Evolutionary conservation across 2,888 invertebrate species (phyloP).

Genomic region (Gandaritis pyraliata): DNA sequence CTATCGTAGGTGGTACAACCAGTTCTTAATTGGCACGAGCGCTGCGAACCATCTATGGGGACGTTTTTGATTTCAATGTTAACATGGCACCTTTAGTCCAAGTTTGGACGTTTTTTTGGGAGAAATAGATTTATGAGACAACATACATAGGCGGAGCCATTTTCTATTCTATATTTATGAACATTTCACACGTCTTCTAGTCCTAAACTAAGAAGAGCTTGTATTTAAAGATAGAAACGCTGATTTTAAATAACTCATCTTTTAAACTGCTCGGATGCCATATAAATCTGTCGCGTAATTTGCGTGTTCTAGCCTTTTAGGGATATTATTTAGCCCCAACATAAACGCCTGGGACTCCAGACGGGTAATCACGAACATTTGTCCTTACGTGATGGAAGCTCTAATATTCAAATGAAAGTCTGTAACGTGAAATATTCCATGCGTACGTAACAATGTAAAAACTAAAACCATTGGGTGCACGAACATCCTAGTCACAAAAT

Average conservation of each 20-base stretch:
- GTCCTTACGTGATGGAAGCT: conserved; percentile 16
- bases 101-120: background rate
- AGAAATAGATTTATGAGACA: background rate
- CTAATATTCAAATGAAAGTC: conserved; percentile 16
- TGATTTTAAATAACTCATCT: no score
- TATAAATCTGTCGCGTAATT: no score
- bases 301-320: background rate
- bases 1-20: background rate
- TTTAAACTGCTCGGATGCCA: no score
- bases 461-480: conserved; percentile 16
- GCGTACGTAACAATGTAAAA: conserved; percentile 24
- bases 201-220: no score
- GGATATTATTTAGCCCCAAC: background rate
- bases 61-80: background rate
- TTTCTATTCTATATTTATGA: no score
- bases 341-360: no score
- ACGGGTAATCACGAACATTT: background rate
- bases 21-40: conserved; percentile 1
- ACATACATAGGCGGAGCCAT: background rate
- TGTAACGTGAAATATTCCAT: conserved; percentile 15
- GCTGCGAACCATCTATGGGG: background rate
- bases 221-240: background rate
- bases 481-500: conserved; percentile 26
- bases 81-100: background rate
- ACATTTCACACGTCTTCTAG: no score